These are phyloP conservation scores for Brienomyrus longianalis DNA, from an alignment of 2,113 vertebrate genomes.

Conservation along the genomic window DNA sequence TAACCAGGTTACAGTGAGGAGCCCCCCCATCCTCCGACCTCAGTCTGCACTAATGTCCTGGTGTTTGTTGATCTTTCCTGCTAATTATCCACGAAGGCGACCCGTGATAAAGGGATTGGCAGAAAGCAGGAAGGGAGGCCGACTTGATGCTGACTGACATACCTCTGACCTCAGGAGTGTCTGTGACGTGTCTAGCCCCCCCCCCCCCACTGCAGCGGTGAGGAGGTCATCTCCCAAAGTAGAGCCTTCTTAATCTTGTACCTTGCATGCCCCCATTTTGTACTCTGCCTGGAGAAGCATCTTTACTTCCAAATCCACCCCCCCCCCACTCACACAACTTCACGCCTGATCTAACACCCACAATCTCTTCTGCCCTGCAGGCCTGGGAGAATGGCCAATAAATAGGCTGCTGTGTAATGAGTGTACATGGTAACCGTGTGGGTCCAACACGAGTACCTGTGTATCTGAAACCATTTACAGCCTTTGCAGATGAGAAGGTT, in stretches of 20 bases:
- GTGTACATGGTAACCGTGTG: not conserved
- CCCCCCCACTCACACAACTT: not conserved
- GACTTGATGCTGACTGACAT: not conserved
- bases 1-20: not conserved
- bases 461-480: not conserved
- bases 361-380: not conserved
- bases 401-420: not conserved
- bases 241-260: not conserved
- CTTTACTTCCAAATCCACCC: not conserved
- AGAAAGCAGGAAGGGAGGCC: not conserved
- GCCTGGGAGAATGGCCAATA: not conserved
- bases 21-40: not conserved
- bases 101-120: not conserved
- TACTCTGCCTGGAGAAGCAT: not conserved
- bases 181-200: not conserved
- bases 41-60: not conserved
- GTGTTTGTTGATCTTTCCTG: not conserved
- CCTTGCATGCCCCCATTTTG: not conserved
- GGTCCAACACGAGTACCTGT: not conserved
- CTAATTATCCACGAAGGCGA: not conserved
- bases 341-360: not conserved
- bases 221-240: not conserved
- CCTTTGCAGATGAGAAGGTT: not conserved
- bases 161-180: not conserved
- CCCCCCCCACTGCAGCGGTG: not conserved